Evolutionary conservation across 2,113 vertebrate species (phyloP).

Genomic region (Neofelis nebulosa): DNA sequence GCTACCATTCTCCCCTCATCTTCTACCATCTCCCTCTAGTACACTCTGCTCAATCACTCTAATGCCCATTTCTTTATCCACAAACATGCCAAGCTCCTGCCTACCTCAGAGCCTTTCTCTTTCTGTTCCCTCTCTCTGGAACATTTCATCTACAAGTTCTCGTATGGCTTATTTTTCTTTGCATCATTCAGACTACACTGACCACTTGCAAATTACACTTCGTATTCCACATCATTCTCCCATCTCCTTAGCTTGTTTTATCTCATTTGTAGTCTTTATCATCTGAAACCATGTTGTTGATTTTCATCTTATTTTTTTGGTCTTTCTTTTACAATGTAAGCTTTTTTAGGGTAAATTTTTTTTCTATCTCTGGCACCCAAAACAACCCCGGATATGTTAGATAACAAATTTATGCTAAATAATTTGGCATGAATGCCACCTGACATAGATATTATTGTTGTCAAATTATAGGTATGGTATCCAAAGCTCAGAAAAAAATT

Average conservation of each 20-base stretch:
- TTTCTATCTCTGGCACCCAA: background rate
- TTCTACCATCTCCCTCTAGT: too few relatives aligned
- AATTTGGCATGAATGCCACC: background rate
- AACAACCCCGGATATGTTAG: background rate
- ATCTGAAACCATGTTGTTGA: background rate
- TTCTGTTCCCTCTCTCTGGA: background rate
- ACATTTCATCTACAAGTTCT: background rate
- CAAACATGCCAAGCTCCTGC: background rate
- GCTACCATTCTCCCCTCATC: background rate
- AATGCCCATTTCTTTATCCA: background rate
- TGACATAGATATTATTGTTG: background rate
- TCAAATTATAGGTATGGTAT: background rate
- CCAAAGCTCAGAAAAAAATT: background rate
- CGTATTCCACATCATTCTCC: background rate
- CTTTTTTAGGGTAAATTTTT: background rate
- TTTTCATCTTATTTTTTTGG: background rate
- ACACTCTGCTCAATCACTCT: background rate
- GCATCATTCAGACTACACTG: background rate
- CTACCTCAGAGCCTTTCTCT: background rate
- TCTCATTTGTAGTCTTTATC: background rate
- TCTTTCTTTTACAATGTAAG: background rate
- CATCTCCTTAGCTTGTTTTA: background rate
- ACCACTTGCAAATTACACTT: background rate
- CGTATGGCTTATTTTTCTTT: background rate
- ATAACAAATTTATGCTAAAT: background rate